Evolutionary conservation across 2,888 invertebrate genomes (phyloP), one percentile per base, ranked within the genome.

Genomic region (Protophormia terraenovae): DNA sequence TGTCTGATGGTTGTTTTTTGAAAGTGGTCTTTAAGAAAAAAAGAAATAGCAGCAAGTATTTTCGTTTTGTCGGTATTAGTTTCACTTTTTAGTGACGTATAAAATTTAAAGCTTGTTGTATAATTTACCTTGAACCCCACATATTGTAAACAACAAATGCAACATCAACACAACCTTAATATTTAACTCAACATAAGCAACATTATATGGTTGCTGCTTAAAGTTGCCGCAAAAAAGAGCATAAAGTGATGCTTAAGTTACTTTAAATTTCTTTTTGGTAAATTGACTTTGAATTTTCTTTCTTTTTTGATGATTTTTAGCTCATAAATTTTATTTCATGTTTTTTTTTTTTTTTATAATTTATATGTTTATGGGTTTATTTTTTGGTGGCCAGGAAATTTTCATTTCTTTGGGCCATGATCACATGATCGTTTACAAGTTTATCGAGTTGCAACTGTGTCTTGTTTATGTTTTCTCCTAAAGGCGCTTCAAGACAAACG

Each of bases 111-210:
- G 64, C 41, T 80, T 80, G 76, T 67, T 66, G 82, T 72, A n/a
- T n/a, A 85, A 88, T 84, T 88, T 88, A 87, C 88, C 86, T 87
- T 88, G 86, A 88, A 86, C 75, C 78, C 32, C 82, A 67, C 27
- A n/a, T n/a, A 45, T 78, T 69, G 75, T 55, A 47, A 77, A 66
- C 66, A 76, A 60, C 53, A 24, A 22, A 58, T 32, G 53, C 24
- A 10, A n/a, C 27, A 2, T 3, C 38, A 53, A 10, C 38, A n/a
- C n/a, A n/a, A n/a, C n/a, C n/a, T n/a, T n/a, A n/a, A n/a, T n/a
- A n/a, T n/a, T n/a, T n/a, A 45, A 29, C 16, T 3, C 10, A 60
- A 22, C 64, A 62, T 8, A 62, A 38, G 41, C 73, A 66, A 73
- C 24, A 73, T 29, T 22, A n/a, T 60, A 27, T 14, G 58, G 3